Evolutionary conservation across 1,140 invertebrate genomes (phyloP), one percentile per base, ranked within the genome.

Genomic region (Drosophila quadrilineata): DNA sequence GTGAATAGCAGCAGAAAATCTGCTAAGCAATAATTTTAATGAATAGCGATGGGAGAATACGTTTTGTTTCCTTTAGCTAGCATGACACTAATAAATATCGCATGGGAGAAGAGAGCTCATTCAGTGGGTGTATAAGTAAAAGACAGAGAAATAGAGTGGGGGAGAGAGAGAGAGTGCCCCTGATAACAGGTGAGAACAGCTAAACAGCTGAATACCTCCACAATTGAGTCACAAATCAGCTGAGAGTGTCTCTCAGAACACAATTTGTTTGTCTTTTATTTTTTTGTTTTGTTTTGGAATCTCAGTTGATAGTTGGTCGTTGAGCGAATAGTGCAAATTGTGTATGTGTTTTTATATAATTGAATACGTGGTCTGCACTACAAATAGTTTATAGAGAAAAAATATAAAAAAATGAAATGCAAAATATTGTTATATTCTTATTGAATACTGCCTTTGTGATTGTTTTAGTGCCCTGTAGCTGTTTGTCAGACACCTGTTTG

Each of bases 241-340:
- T n/a, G n/a, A n/a, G n/a, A n/a, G n/a, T n/a, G n/a, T n/a, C n/a
- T n/a, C n/a, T n/a, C n/a, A n/a, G n/a, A n/a, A 66, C 50, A 71
- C 36, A 48, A 3, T 40, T 24, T 16, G 16, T 41, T 63, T 60
- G 38, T 45, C n/a, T n/a, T n/a, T n/a, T 57, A 64, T 59, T 53
- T 64, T 16, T 36, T 60, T 52, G 73, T 57, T 54, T 64, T 45
- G 29, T 36, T 52, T 14, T 16, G 26, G 35, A 53, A 29, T 17
- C 28, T 49, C 64, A 68, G 66, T 82, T 72, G 72, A 16, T 60
- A 54, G 49, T 17, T 52, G 46, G 45, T 70, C n/a, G 38, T 53
- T 59, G 71, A 71, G 52, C 21, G 36, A 73, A 59, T 62, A 48
- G 35, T n/a, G 28, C 6, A 1, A 26, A 38, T 6, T 16, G 8